Evolutionary conservation across 2,888 invertebrate genomes (phyloP), one percentile per base, ranked within the genome.

Genomic region (Eristalis intricaria): DNA sequence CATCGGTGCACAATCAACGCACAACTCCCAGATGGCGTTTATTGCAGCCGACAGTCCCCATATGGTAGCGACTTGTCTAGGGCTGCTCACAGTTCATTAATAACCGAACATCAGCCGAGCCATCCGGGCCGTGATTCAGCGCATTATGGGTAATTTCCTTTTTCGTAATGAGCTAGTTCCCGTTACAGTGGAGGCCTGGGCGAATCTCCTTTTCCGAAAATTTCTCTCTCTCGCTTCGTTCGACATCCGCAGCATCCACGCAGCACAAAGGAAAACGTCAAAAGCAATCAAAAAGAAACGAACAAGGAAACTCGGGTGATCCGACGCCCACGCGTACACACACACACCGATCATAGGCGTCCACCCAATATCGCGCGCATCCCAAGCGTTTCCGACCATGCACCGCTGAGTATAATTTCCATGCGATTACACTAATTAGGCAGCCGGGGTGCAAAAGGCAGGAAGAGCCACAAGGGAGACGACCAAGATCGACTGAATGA

Each of bases 401-500:
- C 80, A 74, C 75, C 75, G 66, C 29, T 75, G 75, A 88, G 83
- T 74, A 87, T 88, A 88, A 89, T 87, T 89, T 89, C 81, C 87
- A 88, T 88, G 86, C 87, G 89, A 89, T 89, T 89, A 89, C 87
- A 89, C 89, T 89, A 89, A 89, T 89, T 89, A 89, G 87, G 83
- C 73, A 80, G 74, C 68, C 69, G n/a, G 35, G 58, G 40, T 26
- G 15, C 23, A 29, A 68, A n/a, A 60, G 56, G 26, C 76, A 35
- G 60, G 66, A 70, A 78, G 68, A 63, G 15, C 15, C 26, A 50
- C n/a, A 15, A 56, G 7, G 64, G 11, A 43, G 43, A 29, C 60
- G 60, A 60, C 60, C 13, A 29, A 61, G 58, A 63, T 64, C 43
- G 66, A 66, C 63, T 61, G 70, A 66, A 64, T 69, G 76, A 68